A percentile compares a stretch with the other conserved stretches of the same genome.
Conservation (phyloP, 2,888 invertebrate genomes). For the Stratiomys singularior region DNA sequence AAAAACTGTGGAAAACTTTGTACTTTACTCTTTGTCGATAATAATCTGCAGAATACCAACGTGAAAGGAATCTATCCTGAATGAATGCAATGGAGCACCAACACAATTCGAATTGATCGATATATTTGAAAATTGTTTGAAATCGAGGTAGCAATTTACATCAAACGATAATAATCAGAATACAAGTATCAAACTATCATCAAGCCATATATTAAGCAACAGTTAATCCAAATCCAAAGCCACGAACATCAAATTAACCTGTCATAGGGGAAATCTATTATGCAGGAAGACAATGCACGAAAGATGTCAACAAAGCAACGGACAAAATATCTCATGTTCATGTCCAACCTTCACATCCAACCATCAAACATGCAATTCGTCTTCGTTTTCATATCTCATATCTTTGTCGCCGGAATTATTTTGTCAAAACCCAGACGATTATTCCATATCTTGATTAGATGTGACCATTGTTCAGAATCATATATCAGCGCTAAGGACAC, state of each 20-base stretch:
- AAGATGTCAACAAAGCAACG: constrained; percentile 14
- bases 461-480: constrained; percentile 22
- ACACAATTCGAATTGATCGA: too few relatives aligned
- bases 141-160: too few relatives aligned
- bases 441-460: constrained; percentile 46
- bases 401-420: constrained; percentile 43
- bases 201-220: too few relatives aligned
- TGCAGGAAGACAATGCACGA: constrained; percentile 16
- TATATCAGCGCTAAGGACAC: constrained; percentile 22
- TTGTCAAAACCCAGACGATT: constrained; percentile 36
- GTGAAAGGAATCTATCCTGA: too few relatives aligned
- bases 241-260: constrained; percentile 37
- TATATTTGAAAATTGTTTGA: too few relatives aligned
- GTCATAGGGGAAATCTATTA: constrained; percentile 39
- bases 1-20: too few relatives aligned
- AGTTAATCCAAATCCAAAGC: background rate
- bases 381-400: constrained; percentile 5
- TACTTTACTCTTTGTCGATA: too few relatives aligned
- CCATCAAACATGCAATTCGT: background rate
- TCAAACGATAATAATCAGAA: too few relatives aligned
- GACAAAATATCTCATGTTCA: constrained; percentile 31
- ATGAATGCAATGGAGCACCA: too few relatives aligned
- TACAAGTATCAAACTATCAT: too few relatives aligned
- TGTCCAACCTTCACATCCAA: background rate
- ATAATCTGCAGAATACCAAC: too few relatives aligned